These are phyloP conservation scores for Lagodon rhomboides DNA, from an alignment of 2,797 vertebrate genomes.

Conservation along the genomic window DNA sequence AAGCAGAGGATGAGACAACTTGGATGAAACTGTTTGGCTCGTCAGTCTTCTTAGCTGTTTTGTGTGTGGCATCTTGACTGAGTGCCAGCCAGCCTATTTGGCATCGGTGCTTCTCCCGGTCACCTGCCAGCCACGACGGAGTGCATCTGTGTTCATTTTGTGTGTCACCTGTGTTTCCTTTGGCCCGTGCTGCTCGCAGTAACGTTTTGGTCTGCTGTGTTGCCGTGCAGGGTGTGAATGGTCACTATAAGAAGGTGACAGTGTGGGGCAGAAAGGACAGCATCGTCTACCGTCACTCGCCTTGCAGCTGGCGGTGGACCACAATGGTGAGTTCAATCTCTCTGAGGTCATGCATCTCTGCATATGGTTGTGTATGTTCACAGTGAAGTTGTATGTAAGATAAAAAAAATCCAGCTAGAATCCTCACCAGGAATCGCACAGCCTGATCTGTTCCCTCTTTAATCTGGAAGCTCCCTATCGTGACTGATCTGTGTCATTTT, in stretches of 20 bases:
- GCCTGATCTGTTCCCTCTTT: background rate
- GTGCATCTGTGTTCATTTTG: background rate
- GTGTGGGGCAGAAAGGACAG: constrained; percentile 85
- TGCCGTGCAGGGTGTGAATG: constrained; percentile 85
- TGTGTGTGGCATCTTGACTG: constrained; percentile 43
- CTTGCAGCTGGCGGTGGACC: constrained; percentile 84
- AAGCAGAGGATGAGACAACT: constrained; percentile 44
- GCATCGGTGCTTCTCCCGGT: constrained; percentile 3
- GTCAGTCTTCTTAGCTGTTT: constrained; percentile 45
- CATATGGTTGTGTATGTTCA: background rate
- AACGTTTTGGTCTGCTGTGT: constrained; percentile 30
- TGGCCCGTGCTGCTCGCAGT: background rate
- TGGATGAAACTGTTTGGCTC: constrained; percentile 51
- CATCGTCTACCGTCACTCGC: constrained; percentile 84
- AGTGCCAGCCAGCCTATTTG: constrained; percentile 36
- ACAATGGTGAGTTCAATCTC: constrained; percentile 83
- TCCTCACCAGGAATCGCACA: background rate
- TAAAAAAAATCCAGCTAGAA: background rate
- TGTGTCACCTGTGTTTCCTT: background rate
- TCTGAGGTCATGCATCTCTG: background rate
- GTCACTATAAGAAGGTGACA: constrained; percentile 85
- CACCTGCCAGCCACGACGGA: background rate
- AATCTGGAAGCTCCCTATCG: background rate
- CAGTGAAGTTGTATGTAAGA: background rate
- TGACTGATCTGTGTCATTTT: constrained; percentile 22